Evolutionary conservation across 1,140 invertebrate species (phyloP).

Genomic region (Oncopeltus fasciatus): DNA sequence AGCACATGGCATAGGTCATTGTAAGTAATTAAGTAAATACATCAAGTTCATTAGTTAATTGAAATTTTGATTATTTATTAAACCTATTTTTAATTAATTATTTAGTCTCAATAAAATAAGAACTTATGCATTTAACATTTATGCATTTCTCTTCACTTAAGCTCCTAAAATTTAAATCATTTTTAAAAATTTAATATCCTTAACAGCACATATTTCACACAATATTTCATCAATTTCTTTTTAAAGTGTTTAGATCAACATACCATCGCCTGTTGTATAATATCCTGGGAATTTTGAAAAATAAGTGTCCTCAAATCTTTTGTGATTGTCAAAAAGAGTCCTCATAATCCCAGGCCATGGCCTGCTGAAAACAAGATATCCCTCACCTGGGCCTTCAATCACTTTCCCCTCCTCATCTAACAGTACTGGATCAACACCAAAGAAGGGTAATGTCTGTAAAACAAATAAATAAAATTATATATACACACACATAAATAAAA

Average conservation of each 20-base stretch:
- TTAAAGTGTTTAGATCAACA: conserved; percentile 23
- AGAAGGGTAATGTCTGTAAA: conserved; percentile 87
- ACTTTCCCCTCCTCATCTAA: conserved; percentile 76
- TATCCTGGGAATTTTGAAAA: conserved; percentile 91
- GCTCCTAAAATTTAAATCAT: too few relatives aligned
- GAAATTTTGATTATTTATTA: too few relatives aligned
- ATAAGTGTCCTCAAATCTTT: conserved; percentile 85
- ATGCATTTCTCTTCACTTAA: too few relatives aligned
- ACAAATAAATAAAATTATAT: conserved; percentile 1
- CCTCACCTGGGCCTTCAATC: conserved; percentile 78
- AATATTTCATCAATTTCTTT: neutral
- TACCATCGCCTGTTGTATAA: conserved; percentile 95
- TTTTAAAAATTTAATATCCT: too few relatives aligned
- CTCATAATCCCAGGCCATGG: conserved; percentile 98
- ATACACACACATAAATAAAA: too few relatives aligned
- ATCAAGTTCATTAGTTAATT: too few relatives aligned
- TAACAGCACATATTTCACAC: too few relatives aligned
- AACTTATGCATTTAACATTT: too few relatives aligned
- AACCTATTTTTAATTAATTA: too few relatives aligned
- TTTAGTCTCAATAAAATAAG: too few relatives aligned
- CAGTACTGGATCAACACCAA: conserved; percentile 79
- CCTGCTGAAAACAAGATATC: conserved; percentile 80
- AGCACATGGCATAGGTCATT: too few relatives aligned
- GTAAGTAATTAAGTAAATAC: too few relatives aligned
- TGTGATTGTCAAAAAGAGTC: conserved; percentile 80